Conservation (phyloP, 2,888 invertebrate species). For the Incurvaria masculella region DNA sequence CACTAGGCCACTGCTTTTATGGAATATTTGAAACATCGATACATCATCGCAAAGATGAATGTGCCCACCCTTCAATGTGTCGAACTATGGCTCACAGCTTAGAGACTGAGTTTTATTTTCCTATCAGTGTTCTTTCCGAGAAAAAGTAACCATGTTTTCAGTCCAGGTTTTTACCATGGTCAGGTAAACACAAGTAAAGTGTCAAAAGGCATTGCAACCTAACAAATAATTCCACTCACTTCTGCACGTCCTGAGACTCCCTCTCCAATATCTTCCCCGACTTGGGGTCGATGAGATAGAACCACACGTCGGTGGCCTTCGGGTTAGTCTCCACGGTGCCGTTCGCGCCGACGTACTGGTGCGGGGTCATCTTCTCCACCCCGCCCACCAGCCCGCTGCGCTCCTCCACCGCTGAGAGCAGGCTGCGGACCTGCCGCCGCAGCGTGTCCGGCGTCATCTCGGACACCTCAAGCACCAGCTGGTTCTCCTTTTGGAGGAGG, state of each 20-base stretch:
- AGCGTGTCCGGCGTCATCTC: slow-evolving; percentile 72
- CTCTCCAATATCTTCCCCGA: slow-evolving; percentile 70
- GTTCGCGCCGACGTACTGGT: slow-evolving; percentile 70
- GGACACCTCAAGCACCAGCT: slow-evolving; percentile 74
- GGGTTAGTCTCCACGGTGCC: slow-evolving; percentile 72
- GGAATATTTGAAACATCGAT: too few relatives aligned
- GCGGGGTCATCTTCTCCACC: slow-evolving; percentile 78
- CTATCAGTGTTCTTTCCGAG: too few relatives aligned
- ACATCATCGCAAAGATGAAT: too few relatives aligned
- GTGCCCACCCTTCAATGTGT: too few relatives aligned
- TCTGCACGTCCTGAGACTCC: slow-evolving; percentile 67
- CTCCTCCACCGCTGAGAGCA: slow-evolving; percentile 64
- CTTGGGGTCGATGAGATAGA: slow-evolving; percentile 79
- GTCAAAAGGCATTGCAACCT: too few relatives aligned
- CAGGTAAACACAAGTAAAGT: too few relatives aligned
- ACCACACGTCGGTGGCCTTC: slow-evolving; percentile 81
- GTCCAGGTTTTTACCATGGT: too few relatives aligned
- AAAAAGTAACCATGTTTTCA: too few relatives aligned
- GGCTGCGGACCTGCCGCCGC: slow-evolving; percentile 42
- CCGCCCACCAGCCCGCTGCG: slow-evolving; percentile 74
- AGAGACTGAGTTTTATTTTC: too few relatives aligned
- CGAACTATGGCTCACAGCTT: too few relatives aligned
- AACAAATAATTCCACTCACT: slow-evolving; percentile 44
- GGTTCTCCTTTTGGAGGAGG: slow-evolving; percentile 71
- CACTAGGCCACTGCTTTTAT: too few relatives aligned